Percentiles rank a stretch among this genome's conserved stretches.
Evolutionary conservation across 92 coral and sea anemone species (phyloP).

Genomic region (Paramuricea clavata): DNA sequence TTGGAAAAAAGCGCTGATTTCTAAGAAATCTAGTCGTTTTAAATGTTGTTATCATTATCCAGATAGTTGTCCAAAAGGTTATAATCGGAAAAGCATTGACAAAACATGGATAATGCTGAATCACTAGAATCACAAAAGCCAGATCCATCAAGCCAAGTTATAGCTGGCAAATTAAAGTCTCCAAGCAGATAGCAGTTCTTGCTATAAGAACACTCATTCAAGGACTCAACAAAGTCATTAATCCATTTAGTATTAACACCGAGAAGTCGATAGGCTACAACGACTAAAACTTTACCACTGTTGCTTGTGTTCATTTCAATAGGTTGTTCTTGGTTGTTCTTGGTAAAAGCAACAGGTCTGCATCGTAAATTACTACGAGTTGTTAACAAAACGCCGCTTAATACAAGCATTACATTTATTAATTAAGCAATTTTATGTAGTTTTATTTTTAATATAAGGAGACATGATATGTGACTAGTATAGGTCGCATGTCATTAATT

Average conservation of each 20-base stretch:
- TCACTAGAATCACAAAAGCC: slow-evolving; percentile 35
- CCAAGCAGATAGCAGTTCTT: slow-evolving; percentile 19
- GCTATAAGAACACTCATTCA: background rate
- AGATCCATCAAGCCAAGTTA: slow-evolving; percentile 52
- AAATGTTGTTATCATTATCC: background rate
- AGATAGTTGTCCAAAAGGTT: background rate
- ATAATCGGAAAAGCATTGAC: too few species aligned
- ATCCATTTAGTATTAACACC: background rate
- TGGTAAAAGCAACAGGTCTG: background rate
- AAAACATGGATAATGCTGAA: slow-evolving; percentile 13
- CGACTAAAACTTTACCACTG: slow-evolving; percentile 49
- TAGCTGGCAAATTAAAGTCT: slow-evolving; percentile 27
- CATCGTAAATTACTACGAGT: background rate
- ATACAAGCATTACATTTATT: too few species aligned
- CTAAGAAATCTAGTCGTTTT: slow-evolving; percentile 12
- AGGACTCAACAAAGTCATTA: background rate
- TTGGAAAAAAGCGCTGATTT: background rate
- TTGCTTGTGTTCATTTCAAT: slow-evolving; percentile 39
- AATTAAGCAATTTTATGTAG: too few species aligned
- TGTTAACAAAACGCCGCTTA: slow-evolving; percentile 15
- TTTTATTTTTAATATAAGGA: too few species aligned
- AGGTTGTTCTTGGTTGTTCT: slow-evolving; percentile 33
- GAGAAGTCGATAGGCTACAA: slow-evolving; percentile 45
- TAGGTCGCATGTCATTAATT: too few species aligned
- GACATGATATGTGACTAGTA: too few species aligned